Percentiles rank a stretch among this genome's conserved stretches.
phyloP scores from a whole-genome alignment of 2,888 invertebrate species.

The Dendrolimus houi region DNA sequence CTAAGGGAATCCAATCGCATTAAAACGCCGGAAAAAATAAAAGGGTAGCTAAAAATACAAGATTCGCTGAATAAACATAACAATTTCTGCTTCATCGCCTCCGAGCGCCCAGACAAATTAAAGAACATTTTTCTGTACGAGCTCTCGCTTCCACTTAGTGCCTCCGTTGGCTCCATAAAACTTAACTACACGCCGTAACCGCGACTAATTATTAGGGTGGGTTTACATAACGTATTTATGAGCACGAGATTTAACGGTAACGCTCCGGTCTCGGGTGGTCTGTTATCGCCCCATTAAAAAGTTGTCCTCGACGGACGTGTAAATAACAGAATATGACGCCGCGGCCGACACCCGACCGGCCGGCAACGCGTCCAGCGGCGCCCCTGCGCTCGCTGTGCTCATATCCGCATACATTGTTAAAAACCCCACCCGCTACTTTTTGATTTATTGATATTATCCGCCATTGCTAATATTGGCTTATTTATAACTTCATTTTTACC shows the following conservation, averaged over 20 bases:
- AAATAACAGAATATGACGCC: conserved; percentile 62
- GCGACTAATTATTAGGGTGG: conserved; percentile 74
- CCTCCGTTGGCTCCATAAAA: conserved; percentile 60
- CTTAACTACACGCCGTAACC: conserved; percentile 71
- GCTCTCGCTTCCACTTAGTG: conserved; percentile 47
- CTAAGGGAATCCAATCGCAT: conserved; percentile 58
- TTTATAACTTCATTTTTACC: too few species aligned
- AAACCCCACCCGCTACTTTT: background rate
- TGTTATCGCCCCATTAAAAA: conserved; percentile 74
- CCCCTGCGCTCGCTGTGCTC: conserved; percentile 9
- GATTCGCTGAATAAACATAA: conserved; percentile 61
- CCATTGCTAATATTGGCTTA: background rate
- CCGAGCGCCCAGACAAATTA: conserved; percentile 63
- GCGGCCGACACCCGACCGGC: conserved; percentile 23
- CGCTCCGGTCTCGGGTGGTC: conserved; percentile 66
- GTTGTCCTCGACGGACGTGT: conserved; percentile 68
- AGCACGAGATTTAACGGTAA: conserved; percentile 68
- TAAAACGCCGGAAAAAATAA: conserved; percentile 51
- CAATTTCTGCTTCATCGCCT: conserved; percentile 65
- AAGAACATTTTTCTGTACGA: conserved; percentile 62
- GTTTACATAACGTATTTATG: conserved; percentile 76
- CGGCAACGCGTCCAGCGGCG: conserved; percentile 3
- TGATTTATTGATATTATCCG: background rate
- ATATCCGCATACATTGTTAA: conserved; percentile 1
- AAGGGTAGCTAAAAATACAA: conserved; percentile 49